phyloP scores from a whole-genome alignment of 2,113 vertebrate species.

The Ochotona curzoniae region DNA sequence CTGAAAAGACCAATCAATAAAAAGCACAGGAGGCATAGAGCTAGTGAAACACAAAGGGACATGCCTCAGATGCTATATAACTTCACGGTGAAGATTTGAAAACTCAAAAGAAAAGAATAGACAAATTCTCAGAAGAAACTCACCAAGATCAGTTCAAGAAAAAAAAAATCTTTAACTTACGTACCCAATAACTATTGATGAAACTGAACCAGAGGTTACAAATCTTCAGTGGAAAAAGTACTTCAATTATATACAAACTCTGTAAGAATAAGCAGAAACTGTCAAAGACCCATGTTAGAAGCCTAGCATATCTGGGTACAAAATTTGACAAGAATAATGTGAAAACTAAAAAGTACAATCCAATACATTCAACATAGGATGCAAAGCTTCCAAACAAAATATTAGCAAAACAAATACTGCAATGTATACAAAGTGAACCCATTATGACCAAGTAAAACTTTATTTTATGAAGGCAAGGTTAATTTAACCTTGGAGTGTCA shows the following conservation, averaged over 20 bases:
- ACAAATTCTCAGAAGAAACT: slow-evolving; percentile 15
- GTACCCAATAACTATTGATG: not conserved
- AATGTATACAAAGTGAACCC: not conserved
- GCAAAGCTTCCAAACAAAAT: slow-evolving; percentile 28
- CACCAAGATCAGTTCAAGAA: not conserved
- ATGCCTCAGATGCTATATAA: not conserved
- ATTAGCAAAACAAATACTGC: slow-evolving; percentile 30
- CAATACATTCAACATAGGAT: not conserved
- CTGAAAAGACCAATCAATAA: not conserved
- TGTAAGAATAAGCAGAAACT: not conserved
- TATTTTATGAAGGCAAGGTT: slow-evolving; percentile 28
- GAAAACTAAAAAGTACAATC: not conserved
- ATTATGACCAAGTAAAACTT: not conserved
- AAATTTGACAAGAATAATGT: not conserved
- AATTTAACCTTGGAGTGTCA: slow-evolving; percentile 41
- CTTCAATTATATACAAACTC: not conserved
- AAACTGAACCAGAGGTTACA: slow-evolving; percentile 6
- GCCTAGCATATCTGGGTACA: not conserved
- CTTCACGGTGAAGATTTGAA: slow-evolving; percentile 8
- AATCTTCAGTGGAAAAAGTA: not conserved
- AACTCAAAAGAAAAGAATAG: slow-evolving; percentile 10
- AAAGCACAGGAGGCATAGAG: not conserved
- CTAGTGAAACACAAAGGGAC: not conserved
- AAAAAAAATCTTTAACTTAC: not conserved
- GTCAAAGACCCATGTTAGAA: not conserved